Evolutionary conservation across 1,140 invertebrate species (phyloP).

Genomic region (Trichonephila inaurata): DNA sequence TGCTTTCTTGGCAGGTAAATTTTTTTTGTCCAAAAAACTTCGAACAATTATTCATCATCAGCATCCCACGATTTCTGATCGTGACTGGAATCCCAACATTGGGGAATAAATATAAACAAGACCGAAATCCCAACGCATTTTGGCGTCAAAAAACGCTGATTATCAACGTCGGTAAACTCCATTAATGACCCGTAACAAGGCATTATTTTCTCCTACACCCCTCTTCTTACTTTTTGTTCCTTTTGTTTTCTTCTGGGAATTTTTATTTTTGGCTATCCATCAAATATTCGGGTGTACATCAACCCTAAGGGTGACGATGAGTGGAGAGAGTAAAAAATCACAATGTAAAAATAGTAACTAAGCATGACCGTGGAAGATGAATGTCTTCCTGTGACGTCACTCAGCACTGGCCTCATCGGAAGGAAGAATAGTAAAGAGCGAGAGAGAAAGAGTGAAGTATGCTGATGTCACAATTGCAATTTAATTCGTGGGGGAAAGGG

Average conservation of each 20-base stretch:
- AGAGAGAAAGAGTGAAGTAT: neutral
- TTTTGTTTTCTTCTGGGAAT: slow-evolving; percentile 56
- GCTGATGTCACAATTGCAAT: slow-evolving; percentile 45
- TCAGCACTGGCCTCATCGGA: neutral
- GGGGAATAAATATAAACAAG: slow-evolving; percentile 40
- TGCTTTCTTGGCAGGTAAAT: neutral
- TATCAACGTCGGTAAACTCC: slow-evolving; percentile 73
- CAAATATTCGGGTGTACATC: slow-evolving; percentile 76
- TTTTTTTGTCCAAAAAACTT: neutral
- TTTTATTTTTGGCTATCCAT: slow-evolving; percentile 76
- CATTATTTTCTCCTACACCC: slow-evolving; percentile 33
- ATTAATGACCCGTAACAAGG: slow-evolving; percentile 76
- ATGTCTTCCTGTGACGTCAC: slow-evolving; percentile 76
- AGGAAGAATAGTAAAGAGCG: neutral
- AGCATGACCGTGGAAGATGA: slow-evolving; percentile 76
- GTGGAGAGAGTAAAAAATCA: slow-evolving; percentile 73
- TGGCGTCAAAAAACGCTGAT: slow-evolving; percentile 59
- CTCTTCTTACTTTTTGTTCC: slow-evolving; percentile 9
- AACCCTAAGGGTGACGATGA: slow-evolving; percentile 74
- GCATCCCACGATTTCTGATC: slow-evolving; percentile 29
- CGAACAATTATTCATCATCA: slow-evolving; percentile 47
- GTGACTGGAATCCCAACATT: slow-evolving; percentile 43
- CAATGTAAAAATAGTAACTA: slow-evolving; percentile 76
- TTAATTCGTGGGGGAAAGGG: slow-evolving; percentile 2
- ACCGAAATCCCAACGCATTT: neutral